Percentiles rank a stretch among this genome's conserved stretches.
Conservation (phyloP, 1,140 invertebrate genomes). For the Stegodyphus dumicola region DNA sequence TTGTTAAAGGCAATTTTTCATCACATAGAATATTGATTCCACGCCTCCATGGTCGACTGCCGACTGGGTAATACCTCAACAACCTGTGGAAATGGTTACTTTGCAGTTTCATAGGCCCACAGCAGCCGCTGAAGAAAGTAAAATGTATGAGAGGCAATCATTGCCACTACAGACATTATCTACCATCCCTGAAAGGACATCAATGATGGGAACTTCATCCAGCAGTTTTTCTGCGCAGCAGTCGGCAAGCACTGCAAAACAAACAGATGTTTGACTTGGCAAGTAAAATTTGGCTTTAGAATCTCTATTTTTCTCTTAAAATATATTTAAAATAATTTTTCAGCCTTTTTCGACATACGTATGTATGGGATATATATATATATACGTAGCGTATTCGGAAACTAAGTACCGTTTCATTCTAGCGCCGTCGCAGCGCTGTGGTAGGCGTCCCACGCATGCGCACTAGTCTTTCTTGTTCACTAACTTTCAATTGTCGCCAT, state of each 20-base stretch:
- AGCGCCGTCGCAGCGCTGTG: no score
- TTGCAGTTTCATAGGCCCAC: conserved; percentile 34
- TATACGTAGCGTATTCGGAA: no score
- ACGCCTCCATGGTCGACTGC: conserved; percentile 42
- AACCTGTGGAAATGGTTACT: conserved; percentile 49
- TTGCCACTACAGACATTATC: conserved; percentile 26
- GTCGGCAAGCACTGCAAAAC: conserved; percentile 5
- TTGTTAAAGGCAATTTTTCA: not conserved
- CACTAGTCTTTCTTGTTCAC: no score
- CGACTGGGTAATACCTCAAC: conserved; percentile 46
- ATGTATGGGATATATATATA: no score
- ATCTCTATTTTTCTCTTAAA: no score
- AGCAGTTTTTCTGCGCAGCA: conserved; percentile 19
- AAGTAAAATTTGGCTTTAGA: not conserved
- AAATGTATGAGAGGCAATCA: conserved; percentile 1
- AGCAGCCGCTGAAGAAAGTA: not conserved
- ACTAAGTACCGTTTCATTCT: no score
- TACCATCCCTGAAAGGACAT: conserved; percentile 1
- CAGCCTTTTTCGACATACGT: no score
- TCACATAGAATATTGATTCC: conserved; percentile 14
- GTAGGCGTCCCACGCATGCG: no score
- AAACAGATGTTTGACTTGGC: conserved; percentile 53
- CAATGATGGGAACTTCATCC: conserved; percentile 3
- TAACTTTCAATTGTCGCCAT: no score
- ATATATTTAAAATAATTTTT: no score